Evolutionary conservation across 2,888 invertebrate genomes (phyloP).

Genomic region (Graphium colonna): DNA sequence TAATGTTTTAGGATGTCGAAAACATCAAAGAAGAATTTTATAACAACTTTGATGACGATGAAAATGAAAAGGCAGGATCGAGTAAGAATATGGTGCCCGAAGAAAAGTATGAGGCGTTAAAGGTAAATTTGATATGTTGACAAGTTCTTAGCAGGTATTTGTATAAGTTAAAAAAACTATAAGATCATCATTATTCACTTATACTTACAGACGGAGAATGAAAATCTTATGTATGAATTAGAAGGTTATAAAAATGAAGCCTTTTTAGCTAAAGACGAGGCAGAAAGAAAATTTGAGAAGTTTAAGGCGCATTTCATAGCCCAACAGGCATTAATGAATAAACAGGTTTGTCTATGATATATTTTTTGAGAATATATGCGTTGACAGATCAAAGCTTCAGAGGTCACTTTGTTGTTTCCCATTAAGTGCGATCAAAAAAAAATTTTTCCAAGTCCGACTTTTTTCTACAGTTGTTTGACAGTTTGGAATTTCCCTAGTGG

Average conservation of each 20-base stretch:
- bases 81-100: constrained; percentile 42
- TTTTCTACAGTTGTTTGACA: too few species aligned
- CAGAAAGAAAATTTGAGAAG: constrained; percentile 85
- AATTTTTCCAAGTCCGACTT: too few species aligned
- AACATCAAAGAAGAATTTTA: constrained; percentile 63
- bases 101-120: constrained; percentile 58
- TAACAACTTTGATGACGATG: constrained; percentile 57
- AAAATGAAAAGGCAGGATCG: constrained; percentile 42
- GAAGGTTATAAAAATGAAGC: constrained; percentile 96
- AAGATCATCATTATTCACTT: background rate
- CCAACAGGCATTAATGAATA: constrained; percentile 55
- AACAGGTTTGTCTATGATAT: constrained; percentile 42
- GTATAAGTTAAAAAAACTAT: too few species aligned
- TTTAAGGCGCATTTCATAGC: constrained; percentile 90
- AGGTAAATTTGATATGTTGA: constrained; percentile 35
- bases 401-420: too few species aligned
- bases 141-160: too few species aligned
- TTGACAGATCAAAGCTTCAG: too few species aligned
- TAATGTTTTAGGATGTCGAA: constrained; percentile 50
- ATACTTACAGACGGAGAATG: constrained; percentile 86
- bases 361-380: too few species aligned
- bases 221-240: constrained; percentile 90
- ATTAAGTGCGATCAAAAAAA: too few species aligned
- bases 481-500: too few species aligned
- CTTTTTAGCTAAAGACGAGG: constrained; percentile 89